Conservation (phyloP, 2,888 invertebrate genomes). For the Dusona sp. region DNA sequence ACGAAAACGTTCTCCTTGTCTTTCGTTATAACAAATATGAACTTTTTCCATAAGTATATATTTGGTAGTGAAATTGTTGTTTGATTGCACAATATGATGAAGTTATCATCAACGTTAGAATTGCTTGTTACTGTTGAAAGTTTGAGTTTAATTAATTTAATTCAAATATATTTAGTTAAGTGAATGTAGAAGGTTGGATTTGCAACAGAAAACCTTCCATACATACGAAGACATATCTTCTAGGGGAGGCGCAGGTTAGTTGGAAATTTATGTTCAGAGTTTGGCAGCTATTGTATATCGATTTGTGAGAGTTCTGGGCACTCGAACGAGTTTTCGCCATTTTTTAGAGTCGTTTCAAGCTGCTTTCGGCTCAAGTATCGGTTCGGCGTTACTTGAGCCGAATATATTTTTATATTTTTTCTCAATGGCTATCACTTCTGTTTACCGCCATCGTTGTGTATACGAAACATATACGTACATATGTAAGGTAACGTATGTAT, state of each 20-base stretch:
- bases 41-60: too few relatives aligned
- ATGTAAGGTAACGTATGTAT: not conserved
- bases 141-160: not conserved
- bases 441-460: not conserved
- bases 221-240: not conserved
- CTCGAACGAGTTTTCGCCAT: slow-evolving; percentile 15
- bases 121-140: not conserved
- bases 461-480: not conserved
- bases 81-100: not conserved
- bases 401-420: slow-evolving; percentile 27
- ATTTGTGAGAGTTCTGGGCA: slow-evolving; percentile 52
- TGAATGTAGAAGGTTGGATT: not conserved
- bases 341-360: slow-evolving; percentile 35
- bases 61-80: not conserved
- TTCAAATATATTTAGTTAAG: not conserved
- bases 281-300: slow-evolving; percentile 71
- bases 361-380: not conserved
- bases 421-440: not conserved
- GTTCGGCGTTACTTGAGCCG: not conserved
- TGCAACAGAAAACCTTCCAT: slow-evolving; percentile 5
- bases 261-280: slow-evolving; percentile 71
- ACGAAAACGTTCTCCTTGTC: too few relatives aligned
- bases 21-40: too few relatives aligned
- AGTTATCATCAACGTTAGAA: not conserved
- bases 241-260: not conserved